Conservation (phyloP, 1,140 invertebrate species). For the Gyrodactylus bullatarudis region DNA sequence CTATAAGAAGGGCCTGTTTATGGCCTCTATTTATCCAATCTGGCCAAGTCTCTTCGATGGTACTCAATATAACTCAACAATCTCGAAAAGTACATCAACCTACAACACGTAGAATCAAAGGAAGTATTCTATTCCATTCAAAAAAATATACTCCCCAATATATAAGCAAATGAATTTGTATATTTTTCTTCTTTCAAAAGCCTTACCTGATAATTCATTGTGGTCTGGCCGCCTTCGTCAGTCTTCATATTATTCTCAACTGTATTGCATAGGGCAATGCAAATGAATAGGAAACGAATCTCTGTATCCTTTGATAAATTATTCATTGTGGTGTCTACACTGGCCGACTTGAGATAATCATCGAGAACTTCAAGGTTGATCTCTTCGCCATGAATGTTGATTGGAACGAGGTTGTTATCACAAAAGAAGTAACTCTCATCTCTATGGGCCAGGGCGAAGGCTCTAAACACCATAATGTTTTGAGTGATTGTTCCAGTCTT, state of each 20-base stretch:
- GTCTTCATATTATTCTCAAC: neutral
- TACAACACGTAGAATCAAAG: no score
- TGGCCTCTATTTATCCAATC: no score
- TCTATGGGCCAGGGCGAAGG: conserved; percentile 41
- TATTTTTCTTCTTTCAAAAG: no score
- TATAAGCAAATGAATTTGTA: no score
- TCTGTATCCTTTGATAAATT: neutral
- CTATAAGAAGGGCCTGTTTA: no score
- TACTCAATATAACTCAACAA: no score
- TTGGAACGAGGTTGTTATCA: neutral
- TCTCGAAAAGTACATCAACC: no score
- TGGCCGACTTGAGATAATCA: neutral
- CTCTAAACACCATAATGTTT: conserved; percentile 89
- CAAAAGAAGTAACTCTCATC: conserved; percentile 26
- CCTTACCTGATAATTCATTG: neutral
- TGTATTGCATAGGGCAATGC: neutral
- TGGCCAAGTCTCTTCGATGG: no score
- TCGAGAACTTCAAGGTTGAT: neutral
- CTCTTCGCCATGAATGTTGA: neutral
- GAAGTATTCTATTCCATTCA: no score
- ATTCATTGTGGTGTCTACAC: neutral
- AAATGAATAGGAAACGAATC: neutral
- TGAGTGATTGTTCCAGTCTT: conserved; percentile 81
- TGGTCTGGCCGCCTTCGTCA: neutral
- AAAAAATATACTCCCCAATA: no score